Evolutionary conservation across 2,113 vertebrate species (phyloP).

Genomic region (Sylvietta virens): DNA sequence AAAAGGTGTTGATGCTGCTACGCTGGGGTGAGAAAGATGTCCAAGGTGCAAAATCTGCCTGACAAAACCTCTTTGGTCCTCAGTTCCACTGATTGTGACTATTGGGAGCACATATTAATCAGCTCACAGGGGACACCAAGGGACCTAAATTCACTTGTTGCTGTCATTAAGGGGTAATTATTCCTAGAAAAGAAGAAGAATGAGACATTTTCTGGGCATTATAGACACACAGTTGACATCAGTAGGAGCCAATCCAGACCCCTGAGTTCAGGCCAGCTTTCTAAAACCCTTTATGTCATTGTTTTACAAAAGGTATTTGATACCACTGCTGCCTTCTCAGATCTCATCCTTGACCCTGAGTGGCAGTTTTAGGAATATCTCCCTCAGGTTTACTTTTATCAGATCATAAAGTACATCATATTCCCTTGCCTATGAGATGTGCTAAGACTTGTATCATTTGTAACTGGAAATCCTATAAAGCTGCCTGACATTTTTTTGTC

Average conservation of each 20-base stretch:
- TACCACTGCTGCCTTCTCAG: conserved; percentile 10
- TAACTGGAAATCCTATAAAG: conserved; percentile 60
- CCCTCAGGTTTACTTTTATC: conserved; percentile 50
- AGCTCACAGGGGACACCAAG: background rate
- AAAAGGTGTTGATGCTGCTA: fast-evolving
- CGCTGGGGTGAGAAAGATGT: background rate
- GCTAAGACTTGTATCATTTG: conserved; percentile 39
- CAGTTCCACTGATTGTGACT: background rate
- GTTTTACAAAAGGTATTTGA: conserved; percentile 47
- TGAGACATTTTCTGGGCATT: background rate
- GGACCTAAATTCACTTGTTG: background rate
- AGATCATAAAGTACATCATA: conserved; percentile 46
- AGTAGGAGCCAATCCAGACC: background rate
- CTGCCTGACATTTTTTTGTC: conserved; percentile 5
- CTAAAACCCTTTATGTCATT: conserved; percentile 19
- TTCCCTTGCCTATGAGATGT: conserved; percentile 34
- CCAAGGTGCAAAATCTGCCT: background rate
- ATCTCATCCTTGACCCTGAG: conserved; percentile 52
- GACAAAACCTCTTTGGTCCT: background rate
- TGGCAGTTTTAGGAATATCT: conserved; percentile 58
- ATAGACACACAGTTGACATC: background rate
- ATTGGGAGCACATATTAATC: background rate
- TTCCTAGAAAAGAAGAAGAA: conserved; percentile 14
- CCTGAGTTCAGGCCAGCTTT: background rate
- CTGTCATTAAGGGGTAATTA: conserved; percentile 15